Base-by-base conservation (phyloP, 2,888 invertebrate genomes). In the Plagiodera versicolora region DNA sequence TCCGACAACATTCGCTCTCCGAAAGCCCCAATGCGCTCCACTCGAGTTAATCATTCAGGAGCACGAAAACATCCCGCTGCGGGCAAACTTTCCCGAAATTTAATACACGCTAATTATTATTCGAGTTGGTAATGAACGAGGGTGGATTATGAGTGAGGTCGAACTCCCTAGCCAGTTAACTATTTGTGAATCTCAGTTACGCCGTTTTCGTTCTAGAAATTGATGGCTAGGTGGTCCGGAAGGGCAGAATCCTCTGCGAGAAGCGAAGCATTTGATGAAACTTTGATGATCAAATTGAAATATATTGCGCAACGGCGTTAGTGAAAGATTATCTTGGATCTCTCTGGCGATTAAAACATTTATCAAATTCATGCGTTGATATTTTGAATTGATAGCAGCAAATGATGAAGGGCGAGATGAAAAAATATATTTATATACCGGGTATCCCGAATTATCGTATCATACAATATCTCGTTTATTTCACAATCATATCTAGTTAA, bases 51-150 rank as follows among this genome's bases (percentile, higher is more conserved):
- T 62, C 52, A 62, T 62, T 62, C 19, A 62, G 56, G 56, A 24
- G 39, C 32, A 20, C 30, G 46, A 18, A 55, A 58, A 47, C 18
- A 55, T 47, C 44, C 58, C 51, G 19, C 45, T 10, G 39, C 3
- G 56, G 56, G 56, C 30, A 17, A 55, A 28, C 35, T 28, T 24
- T 45, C 58, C 51, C 3, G 48, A 47, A 61, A 54, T 58, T 58
- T 55, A 47, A 58, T 58, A 56, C 53, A 19, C 32, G 52, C 58
- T 62, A 58, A 62, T 62, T 62, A 56, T 58, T 62, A 62, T 62
- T 62, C 62, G 39, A 46, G 50, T 20, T 58, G 52, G 52, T 62
- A 58, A 59, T 48, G 49, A 52, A 56, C 58, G 57, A 32, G 46
- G 56, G 35, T 14, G 39, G 53, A 24, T 53, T 20, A 53, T 20